Evolutionary conservation across 37 sponge, comb jelly and placozoan genomes (phyloP).

Genomic region (Beroe ovata): DNA sequence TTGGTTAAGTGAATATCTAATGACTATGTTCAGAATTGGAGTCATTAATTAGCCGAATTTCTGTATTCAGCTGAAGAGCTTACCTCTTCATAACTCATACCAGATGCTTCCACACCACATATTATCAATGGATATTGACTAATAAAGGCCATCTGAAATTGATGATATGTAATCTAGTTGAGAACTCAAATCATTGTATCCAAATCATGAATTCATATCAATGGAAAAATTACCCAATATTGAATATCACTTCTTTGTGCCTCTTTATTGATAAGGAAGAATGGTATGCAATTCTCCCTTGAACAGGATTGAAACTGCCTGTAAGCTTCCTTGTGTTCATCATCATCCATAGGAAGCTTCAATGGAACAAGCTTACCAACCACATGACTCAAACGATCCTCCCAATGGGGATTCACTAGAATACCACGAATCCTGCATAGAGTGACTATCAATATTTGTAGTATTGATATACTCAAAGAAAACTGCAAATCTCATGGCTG

Average conservation of each 20-base stretch:
- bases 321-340: background rate
- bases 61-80: too few species aligned
- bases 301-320: background rate
- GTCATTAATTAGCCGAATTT: too few species aligned
- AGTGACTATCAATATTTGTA: background rate
- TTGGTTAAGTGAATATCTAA: too few species aligned
- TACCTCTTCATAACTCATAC: background rate
- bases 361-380: background rate
- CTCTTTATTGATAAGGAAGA: background rate
- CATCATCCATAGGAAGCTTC: background rate
- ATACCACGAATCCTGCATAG: background rate
- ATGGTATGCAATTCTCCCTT: background rate
- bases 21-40: too few species aligned
- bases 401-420: background rate
- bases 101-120: background rate
- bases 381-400: background rate
- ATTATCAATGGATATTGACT: background rate
- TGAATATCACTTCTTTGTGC: background rate
- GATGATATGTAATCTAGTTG: too few species aligned
- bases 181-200: too few species aligned
- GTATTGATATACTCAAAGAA: background rate
- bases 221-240: background rate
- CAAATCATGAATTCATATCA: too few species aligned
- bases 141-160: background rate
- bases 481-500: background rate